These are phyloP conservation scores for Tiliqua scincoides DNA, from an alignment of 2,113 vertebrate genomes.

Conservation along the genomic window DNA sequence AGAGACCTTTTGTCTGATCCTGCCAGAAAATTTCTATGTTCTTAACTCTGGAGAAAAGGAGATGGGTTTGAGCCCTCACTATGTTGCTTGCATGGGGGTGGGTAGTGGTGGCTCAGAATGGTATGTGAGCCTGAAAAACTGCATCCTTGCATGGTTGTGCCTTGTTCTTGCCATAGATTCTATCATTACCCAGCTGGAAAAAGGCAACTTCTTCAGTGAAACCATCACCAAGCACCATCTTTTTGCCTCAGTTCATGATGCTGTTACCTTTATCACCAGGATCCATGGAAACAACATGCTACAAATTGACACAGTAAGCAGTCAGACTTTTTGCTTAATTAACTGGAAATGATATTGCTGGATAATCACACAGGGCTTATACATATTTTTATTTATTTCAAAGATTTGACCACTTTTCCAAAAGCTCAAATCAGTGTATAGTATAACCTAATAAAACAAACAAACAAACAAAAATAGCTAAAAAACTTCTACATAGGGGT, in stretches of 20 bases:
- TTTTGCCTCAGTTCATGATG: slow-evolving; percentile 86
- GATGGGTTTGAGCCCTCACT: neutral
- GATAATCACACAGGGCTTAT: neutral
- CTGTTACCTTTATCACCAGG: slow-evolving; percentile 75
- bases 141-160: neutral
- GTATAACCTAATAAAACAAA: too few relatives aligned
- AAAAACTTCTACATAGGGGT: neutral
- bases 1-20: neutral
- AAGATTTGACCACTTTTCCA: too few relatives aligned
- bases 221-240: slow-evolving; percentile 85
- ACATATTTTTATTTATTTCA: too few relatives aligned
- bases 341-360: neutral
- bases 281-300: neutral
- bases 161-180: slow-evolving; percentile 62
- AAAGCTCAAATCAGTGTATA: too few relatives aligned
- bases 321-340: rapidly evolving
- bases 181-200: slow-evolving; percentile 83
- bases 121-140: neutral
- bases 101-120: neutral
- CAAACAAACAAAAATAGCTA: too few relatives aligned
- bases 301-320: slow-evolving; percentile 53
- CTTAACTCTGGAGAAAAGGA: neutral
- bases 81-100: neutral
- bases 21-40: neutral
- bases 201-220: slow-evolving; percentile 85